phyloP scores from a whole-genome alignment of 2,888 invertebrate genomes.

The Sesamia inferens region DNA sequence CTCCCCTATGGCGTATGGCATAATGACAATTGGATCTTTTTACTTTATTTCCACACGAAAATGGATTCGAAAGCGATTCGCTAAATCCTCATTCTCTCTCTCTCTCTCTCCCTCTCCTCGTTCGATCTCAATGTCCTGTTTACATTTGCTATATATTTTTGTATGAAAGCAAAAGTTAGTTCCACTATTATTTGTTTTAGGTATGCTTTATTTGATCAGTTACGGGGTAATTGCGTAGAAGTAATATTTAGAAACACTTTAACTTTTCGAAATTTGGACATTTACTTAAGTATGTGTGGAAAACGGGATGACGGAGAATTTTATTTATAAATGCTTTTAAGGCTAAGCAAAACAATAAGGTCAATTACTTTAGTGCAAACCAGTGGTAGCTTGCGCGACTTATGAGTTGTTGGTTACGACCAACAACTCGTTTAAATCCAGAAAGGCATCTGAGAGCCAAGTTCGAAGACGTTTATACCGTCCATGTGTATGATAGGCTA shows the following conservation, averaged over 20 bases:
- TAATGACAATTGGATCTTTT: conserved; percentile 17
- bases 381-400: background rate
- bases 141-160: conserved; percentile 21
- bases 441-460: too few species aligned
- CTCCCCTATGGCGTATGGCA: background rate
- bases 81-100: background rate
- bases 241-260: background rate
- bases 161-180: conserved; percentile 13
- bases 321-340: background rate
- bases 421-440: too few species aligned
- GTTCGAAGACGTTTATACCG: too few species aligned
- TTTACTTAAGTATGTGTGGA: background rate
- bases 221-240: background rate
- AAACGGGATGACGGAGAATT: background rate
- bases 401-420: background rate
- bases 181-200: background rate
- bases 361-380: background rate
- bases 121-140: background rate
- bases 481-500: too few species aligned
- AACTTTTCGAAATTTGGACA: background rate
- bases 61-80: conserved; percentile 40
- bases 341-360: background rate
- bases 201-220: conserved; percentile 13
- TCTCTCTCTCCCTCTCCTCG: too few species aligned
- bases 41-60: conserved; percentile 39